Conservation (phyloP, 2,113 vertebrate genomes). For the Opisthocomus hoazin region DNA sequence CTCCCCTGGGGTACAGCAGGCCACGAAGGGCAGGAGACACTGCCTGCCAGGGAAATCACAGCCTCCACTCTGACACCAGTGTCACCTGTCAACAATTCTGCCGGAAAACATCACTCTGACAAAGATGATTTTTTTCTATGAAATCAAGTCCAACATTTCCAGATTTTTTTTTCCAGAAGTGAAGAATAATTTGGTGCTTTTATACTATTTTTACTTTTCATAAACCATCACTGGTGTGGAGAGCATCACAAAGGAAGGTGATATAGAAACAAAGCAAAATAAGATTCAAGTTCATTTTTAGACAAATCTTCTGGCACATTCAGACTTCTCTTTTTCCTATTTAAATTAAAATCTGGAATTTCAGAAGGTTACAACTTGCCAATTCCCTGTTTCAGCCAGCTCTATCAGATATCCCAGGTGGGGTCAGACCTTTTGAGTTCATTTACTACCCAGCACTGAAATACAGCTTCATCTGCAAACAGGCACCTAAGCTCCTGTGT, state of each 20-base stretch:
- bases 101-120: neutral
- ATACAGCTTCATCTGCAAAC: neutral
- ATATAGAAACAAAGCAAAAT: neutral
- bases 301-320: neutral
- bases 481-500: rapidly evolving
- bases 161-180: neutral
- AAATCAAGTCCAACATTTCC: neutral
- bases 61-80: neutral
- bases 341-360: neutral
- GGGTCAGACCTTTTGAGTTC: neutral
- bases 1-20: neutral
- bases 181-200: neutral
- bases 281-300: neutral
- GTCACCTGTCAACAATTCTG: neutral
- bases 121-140: neutral
- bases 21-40: neutral
- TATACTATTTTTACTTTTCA: neutral
- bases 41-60: neutral
- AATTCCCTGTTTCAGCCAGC: neutral
- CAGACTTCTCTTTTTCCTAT: neutral
- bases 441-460: neutral
- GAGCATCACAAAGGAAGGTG: neutral
- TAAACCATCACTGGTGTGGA: neutral
- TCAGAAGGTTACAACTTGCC: neutral
- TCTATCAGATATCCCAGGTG: neutral